Conservation (phyloP, 2,888 invertebrate species). For the Syrphus vitripennis region DNA sequence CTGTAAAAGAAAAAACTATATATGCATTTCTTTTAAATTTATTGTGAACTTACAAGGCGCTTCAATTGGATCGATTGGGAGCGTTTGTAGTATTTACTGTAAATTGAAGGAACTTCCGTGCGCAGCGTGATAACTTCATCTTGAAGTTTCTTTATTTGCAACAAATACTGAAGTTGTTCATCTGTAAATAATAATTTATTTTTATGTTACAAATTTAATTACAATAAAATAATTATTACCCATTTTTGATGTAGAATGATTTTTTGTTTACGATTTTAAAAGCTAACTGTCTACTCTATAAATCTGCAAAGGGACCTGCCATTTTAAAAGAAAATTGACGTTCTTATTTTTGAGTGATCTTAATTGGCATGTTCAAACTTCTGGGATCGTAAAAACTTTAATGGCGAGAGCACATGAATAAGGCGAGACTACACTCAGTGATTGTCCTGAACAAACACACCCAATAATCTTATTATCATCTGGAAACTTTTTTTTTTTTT, state of each 20-base stretch:
- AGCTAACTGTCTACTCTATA: slow-evolving; percentile 18
- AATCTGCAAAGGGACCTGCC: slow-evolving; percentile 14
- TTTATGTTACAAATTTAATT: background rate
- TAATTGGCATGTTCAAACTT: background rate
- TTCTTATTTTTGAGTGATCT: background rate
- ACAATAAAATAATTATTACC: too few species aligned
- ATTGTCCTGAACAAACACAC: too few species aligned
- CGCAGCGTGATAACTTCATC: slow-evolving; percentile 74
- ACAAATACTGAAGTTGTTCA: slow-evolving; percentile 75
- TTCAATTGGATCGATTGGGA: slow-evolving; percentile 74
- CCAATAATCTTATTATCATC: too few species aligned
- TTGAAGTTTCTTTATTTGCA: slow-evolving; percentile 75
- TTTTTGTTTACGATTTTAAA: slow-evolving; percentile 24
- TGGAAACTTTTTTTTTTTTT: too few species aligned
- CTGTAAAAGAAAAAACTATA: slow-evolving; percentile 42
- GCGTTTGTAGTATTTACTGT: slow-evolving; percentile 75
- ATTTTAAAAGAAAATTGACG: background rate
- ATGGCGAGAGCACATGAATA: too few species aligned
- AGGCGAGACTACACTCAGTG: too few species aligned
- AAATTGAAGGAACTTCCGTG: slow-evolving; percentile 72
- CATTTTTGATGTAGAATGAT: too few species aligned
- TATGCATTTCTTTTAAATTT: background rate
- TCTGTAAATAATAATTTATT: slow-evolving; percentile 71
- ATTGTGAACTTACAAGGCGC: slow-evolving; percentile 73
- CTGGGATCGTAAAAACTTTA: too few species aligned